Evolutionary conservation across 2,888 invertebrate genomes (phyloP).

Genomic region (Taenaris catops): DNA sequence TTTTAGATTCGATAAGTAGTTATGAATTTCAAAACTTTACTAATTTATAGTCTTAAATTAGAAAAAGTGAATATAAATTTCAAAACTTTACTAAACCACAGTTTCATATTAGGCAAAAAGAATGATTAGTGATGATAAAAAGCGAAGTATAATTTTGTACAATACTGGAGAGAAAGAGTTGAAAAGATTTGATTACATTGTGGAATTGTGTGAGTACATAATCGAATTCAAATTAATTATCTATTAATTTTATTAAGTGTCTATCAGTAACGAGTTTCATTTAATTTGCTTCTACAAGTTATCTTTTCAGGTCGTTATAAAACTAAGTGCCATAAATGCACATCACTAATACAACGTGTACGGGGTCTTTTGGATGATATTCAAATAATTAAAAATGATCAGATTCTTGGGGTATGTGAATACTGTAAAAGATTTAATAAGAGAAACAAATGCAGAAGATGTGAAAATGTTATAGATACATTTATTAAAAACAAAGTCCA

Average conservation of each 20-base stretch:
- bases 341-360: conserved; percentile 32
- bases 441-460: conserved; percentile 37
- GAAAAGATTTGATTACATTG: conserved; percentile 28
- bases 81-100: too few species aligned
- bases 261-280: background rate
- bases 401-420: conserved; percentile 35
- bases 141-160: conserved; percentile 28
- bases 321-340: conserved; percentile 37
- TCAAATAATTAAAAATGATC: conserved; percentile 32
- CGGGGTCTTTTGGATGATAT: conserved; percentile 38
- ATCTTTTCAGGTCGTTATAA: conserved; percentile 32
- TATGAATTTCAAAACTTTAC: too few species aligned
- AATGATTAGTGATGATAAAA: conserved; percentile 1
- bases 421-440: conserved; percentile 34
- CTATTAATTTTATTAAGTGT: background rate
- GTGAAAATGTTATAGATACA: conserved; percentile 34
- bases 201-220: conserved; percentile 33
- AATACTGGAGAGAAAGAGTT: conserved; percentile 28
- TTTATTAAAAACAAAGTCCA: conserved; percentile 28
- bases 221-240: background rate
- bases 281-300: too few species aligned
- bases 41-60: too few species aligned
- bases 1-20: too few species aligned
- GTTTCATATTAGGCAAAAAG: conserved; percentile 6
- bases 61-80: too few species aligned